These are phyloP conservation scores for Choreutis nemorana DNA, from an alignment of 2,888 invertebrate species.

Conservation along the genomic window DNA sequence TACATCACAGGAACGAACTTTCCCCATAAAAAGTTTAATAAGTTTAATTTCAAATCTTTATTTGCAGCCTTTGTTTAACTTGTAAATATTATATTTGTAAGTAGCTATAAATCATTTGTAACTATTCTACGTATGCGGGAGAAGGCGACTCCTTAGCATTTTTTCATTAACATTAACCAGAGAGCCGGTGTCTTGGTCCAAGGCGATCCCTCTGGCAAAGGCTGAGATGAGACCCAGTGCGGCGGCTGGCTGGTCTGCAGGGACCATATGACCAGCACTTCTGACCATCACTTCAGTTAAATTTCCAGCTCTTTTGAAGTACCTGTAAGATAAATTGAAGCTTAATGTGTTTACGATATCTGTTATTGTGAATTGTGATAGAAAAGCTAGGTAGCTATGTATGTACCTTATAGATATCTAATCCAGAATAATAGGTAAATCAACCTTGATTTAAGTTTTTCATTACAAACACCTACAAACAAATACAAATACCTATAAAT, in stretches of 20 bases:
- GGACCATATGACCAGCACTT: conserved; percentile 74
- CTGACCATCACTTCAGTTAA: conserved; percentile 69
- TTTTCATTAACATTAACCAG: conserved; percentile 39
- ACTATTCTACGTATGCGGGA: conserved; percentile 20
- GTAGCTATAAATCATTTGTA: too few relatives aligned
- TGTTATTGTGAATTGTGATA: too few relatives aligned
- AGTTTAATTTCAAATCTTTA: conserved; percentile 1
- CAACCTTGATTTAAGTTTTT: too few relatives aligned
- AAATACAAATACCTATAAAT: too few relatives aligned
- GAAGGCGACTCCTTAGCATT: conserved; percentile 23
- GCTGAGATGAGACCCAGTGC: conserved; percentile 68
- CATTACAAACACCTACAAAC: too few relatives aligned
- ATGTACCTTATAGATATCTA: too few relatives aligned
- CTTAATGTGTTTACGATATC: too few relatives aligned
- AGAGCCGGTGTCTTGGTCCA: conserved; percentile 36
- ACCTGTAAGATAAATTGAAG: conserved; percentile 32
- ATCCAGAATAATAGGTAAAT: too few relatives aligned
- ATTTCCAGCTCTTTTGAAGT: conserved; percentile 62
- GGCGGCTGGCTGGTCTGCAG: conserved; percentile 68
- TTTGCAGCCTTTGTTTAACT: too few relatives aligned
- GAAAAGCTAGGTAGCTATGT: too few relatives aligned
- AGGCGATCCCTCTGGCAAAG: conserved; percentile 56
- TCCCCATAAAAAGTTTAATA: conserved; percentile 4
- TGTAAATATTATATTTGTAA: too few relatives aligned
- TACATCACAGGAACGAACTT: too few relatives aligned